These are phyloP conservation scores for Tetrao urogallus DNA, from an alignment of 2,113 vertebrate species.

Conservation along the genomic window DNA sequence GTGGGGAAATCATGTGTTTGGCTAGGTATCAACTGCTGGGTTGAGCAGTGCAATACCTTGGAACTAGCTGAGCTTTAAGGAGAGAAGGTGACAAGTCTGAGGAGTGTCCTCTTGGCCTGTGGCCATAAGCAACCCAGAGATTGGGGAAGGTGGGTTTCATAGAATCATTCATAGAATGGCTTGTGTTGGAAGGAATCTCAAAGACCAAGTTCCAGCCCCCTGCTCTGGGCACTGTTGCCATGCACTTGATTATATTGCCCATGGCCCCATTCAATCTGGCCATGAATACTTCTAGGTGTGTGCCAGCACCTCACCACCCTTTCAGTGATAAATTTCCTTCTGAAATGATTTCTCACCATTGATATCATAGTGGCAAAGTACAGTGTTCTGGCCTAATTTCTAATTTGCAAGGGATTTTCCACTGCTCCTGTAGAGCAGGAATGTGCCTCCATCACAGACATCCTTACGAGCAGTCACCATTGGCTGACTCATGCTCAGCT, in stretches of 20 bases:
- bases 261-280: too few species aligned
- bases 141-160: not conserved
- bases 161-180: too few species aligned
- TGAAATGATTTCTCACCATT: accelerated
- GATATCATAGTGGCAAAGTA: accelerated
- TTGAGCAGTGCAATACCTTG: not conserved
- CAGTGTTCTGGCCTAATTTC: too few species aligned
- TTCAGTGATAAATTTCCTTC: too few species aligned
- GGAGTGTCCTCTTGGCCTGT: not conserved
- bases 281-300: too few species aligned
- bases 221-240: too few species aligned
- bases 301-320: too few species aligned
- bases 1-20: not conserved
- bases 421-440: not conserved
- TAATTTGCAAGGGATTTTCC: not conserved
- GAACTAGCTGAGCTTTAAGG: not conserved
- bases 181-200: too few species aligned
- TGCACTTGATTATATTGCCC: too few species aligned
- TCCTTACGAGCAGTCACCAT: not conserved
- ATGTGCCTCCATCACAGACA: accelerated
- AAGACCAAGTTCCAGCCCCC: too few species aligned
- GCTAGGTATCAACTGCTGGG: not conserved
- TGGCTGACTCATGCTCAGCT: not conserved
- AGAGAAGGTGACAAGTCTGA: not conserved
- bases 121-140: not conserved